A percentile compares a stretch with the other conserved stretches of the same genome.
phyloP scores from a whole-genome alignment of 2,888 invertebrate species.

The Zelleria hepariella region DNA sequence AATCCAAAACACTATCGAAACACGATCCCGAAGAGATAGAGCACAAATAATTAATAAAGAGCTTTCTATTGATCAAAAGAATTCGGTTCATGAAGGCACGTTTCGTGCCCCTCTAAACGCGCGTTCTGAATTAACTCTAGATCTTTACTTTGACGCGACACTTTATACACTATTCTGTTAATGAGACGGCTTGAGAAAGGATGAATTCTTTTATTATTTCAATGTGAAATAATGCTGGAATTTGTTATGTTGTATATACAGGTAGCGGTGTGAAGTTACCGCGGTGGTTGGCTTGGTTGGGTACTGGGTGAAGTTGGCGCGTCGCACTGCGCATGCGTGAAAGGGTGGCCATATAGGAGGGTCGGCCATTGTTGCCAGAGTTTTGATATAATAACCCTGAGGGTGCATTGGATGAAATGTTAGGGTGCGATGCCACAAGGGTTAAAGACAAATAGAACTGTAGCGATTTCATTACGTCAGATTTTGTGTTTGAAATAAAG shows the following conservation, averaged over 20 bases:
- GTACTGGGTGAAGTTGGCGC: slow-evolving; percentile 46
- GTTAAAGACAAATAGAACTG: background rate
- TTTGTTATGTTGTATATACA: slow-evolving; percentile 68
- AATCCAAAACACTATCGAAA: slow-evolving; percentile 7
- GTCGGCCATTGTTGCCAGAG: slow-evolving; percentile 56
- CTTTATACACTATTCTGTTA: slow-evolving; percentile 9
- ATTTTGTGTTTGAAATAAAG: background rate
- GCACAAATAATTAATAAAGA: slow-evolving; percentile 67
- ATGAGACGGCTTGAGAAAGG: slow-evolving; percentile 51
- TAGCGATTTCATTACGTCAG: background rate
- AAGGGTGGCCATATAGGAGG: slow-evolving; percentile 42
- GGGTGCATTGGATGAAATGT: slow-evolving; percentile 1
- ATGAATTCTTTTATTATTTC: slow-evolving; percentile 44
- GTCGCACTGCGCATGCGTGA: slow-evolving; percentile 49
- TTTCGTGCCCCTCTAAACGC: slow-evolving; percentile 10
- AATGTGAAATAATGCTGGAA: slow-evolving; percentile 42
- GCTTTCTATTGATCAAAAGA: slow-evolving; percentile 60
- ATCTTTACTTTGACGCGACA: background rate
- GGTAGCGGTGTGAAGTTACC: slow-evolving; percentile 57
- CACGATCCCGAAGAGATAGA: slow-evolving; percentile 26
- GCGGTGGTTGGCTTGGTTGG: slow-evolving; percentile 50
- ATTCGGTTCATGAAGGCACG: slow-evolving; percentile 20
- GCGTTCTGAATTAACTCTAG: slow-evolving; percentile 13
- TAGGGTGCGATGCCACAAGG: slow-evolving; percentile 2
- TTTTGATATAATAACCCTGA: slow-evolving; percentile 18